Conservation (phyloP, 2,113 vertebrate genomes). For the Pygoscelis adeliae region DNA sequence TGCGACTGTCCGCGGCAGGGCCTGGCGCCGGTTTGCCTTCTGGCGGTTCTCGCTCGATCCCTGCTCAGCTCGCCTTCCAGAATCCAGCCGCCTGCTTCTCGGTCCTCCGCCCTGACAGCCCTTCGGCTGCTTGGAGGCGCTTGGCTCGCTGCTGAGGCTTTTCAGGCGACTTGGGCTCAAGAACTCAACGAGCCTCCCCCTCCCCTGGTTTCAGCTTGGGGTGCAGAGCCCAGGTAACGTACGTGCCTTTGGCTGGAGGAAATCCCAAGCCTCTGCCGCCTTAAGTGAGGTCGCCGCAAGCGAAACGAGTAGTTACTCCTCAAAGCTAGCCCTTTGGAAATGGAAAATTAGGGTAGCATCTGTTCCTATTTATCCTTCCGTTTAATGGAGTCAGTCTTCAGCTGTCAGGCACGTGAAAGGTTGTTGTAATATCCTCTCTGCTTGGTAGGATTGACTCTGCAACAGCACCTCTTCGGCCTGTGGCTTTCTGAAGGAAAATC, state of each 20-base stretch:
- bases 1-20: not conserved
- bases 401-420: too few relatives aligned
- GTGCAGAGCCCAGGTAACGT: too few relatives aligned
- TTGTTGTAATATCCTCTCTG: not conserved
- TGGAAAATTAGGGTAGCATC: accelerated
- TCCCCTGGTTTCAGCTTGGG: not conserved
- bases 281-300: too few relatives aligned
- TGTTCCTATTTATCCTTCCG: not conserved
- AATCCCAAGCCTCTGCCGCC: not conserved
- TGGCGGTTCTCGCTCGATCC: not conserved
- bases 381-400: not conserved
- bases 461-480: accelerated
- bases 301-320: accelerated
- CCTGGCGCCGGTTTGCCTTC: not conserved
- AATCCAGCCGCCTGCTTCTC: not conserved
- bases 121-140: not conserved
- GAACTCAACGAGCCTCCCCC: not conserved
- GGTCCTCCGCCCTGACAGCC: not conserved
- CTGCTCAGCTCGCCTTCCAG: not conserved
- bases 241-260: not conserved
- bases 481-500: not conserved
- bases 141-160: not conserved
- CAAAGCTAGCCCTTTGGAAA: not conserved
- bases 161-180: too few relatives aligned
- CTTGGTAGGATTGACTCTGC: not conserved